Base-by-base conservation (phyloP, 1,140 invertebrate genomes). In the Rhagoletis pomonella region DNA sequence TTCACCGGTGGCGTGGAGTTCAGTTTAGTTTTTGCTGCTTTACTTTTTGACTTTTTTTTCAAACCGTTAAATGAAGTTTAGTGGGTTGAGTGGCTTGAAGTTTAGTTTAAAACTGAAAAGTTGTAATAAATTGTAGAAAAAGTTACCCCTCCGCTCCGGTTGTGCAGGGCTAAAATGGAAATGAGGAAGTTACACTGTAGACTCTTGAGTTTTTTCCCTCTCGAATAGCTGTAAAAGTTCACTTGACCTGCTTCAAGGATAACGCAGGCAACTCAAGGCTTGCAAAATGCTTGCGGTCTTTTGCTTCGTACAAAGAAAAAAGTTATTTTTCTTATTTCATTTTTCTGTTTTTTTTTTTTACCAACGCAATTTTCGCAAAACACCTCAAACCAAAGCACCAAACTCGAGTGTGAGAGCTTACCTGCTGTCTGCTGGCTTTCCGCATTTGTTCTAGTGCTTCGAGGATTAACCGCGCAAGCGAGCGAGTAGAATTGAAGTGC, bases 381-480 rank as follows among this genome's bases (percentile, higher is more conserved):
- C 17, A 4, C n/a, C 5, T n/a, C n/a, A 65, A 65, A 19, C 42
- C 14, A 73, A 73, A 73, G 12, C 39, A 55, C 1, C 50, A 73
- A 73, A 73, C 42, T 73, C 14, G 39, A 47, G 39, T 42, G 19
- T 12, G 67, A 3, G 42, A 44, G 67, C 42, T 73, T 73, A 73
- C 67, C 67, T 73, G 67, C 42, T 55, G 67, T 47, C 42, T 73
- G 14, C 44, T 73, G 67, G 67, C 44, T 73, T 73, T 44, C 39
- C 67, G 42, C 67, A 12, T 73, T 73, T 73, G 12, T 47, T 47
- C 67, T 73, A 47, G 12, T 44, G 67, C 67, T 39, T 73, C 12
- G 67, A 73, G 67, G 67, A 73, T 73, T 73, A 73, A 73, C 42
- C 14, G 39, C 39, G 67, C 67, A 17, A 73, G 67, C 42, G 67